Percentiles rank a stretch among this genome's conserved stretches.
Evolutionary conservation across 2,113 vertebrate genomes (phyloP).

Genomic region (Cygnus buccinator): DNA sequence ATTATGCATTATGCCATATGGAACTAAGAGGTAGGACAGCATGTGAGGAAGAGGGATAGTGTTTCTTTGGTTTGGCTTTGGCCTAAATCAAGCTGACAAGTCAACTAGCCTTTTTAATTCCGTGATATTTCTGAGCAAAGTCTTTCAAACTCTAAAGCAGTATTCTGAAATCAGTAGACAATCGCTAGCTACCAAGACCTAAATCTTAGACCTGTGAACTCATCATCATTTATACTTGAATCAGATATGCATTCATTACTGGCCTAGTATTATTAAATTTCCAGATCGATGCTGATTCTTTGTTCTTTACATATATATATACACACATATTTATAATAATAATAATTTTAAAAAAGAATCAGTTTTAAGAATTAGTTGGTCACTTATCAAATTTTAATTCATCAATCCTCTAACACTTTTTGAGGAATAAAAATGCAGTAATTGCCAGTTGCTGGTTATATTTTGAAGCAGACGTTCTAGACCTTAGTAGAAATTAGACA

Average conservation of each 20-base stretch:
- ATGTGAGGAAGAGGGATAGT: not conserved
- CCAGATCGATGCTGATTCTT: not conserved
- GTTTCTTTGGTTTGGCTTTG: not conserved
- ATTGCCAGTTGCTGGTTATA: not conserved
- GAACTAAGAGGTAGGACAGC: not conserved
- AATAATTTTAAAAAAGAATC: not conserved
- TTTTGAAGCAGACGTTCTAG: not conserved
- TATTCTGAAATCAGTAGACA: slow-evolving; percentile 10
- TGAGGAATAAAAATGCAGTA: not conserved
- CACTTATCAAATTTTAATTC: not conserved
- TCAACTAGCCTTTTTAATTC: not conserved
- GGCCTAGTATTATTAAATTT: not conserved
- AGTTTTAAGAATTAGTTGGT: not conserved
- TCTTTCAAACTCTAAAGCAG: not conserved
- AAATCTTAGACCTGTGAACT: not conserved
- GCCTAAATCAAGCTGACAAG: slow-evolving; percentile 55
- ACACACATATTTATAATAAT: no score
- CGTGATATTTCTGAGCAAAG: not conserved
- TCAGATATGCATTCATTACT: not conserved
- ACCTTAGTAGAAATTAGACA: not conserved
- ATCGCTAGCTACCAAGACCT: not conserved
- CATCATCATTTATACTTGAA: not conserved
- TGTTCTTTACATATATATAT: not conserved
- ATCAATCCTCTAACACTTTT: not conserved
- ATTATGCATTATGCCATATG: slow-evolving; percentile 35